These are phyloP conservation scores for Lucilia cuprina DNA, from an alignment of 1,140 invertebrate genomes.

Conservation along the genomic window DNA sequence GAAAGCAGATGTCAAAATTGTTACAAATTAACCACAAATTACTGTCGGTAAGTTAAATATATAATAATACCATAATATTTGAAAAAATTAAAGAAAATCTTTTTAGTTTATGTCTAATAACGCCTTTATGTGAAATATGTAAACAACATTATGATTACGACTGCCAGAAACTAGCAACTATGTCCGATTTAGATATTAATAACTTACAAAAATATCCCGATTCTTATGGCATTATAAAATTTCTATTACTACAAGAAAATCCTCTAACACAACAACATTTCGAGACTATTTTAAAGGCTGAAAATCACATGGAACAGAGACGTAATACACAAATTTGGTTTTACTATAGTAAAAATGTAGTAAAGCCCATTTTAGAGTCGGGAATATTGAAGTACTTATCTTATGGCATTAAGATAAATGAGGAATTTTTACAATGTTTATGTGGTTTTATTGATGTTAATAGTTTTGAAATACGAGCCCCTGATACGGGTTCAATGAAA, in stretches of 20 bases:
- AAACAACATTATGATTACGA: conserved; percentile 64
- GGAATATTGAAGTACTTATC: conserved; percentile 49
- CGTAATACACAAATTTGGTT: conserved; percentile 68
- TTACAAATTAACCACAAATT: conserved; percentile 43
- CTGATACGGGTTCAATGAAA: conserved; percentile 64
- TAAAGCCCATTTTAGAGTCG: conserved; percentile 53
- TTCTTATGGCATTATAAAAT: conserved; percentile 45
- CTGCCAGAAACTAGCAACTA: conserved; percentile 44
- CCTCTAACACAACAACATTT: conserved; percentile 68
- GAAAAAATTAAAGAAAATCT: neutral
- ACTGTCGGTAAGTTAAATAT: conserved; percentile 61
- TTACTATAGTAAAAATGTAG: conserved; percentile 66
- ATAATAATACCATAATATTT: neutral
- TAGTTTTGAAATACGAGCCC: conserved; percentile 71
- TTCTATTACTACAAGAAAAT: conserved; percentile 67
- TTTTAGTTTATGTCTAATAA: conserved; percentile 69
- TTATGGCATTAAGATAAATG: conserved; percentile 50
- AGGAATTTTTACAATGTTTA: conserved; percentile 69
- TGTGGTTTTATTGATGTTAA: conserved; percentile 74
- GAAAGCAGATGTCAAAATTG: conserved; percentile 59
- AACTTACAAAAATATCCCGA: conserved; percentile 44
- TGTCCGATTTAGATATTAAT: conserved; percentile 41
- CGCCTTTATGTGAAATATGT: conserved; percentile 71
- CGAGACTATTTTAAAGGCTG: conserved; percentile 68
- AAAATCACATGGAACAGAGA: conserved; percentile 69